Evolutionary conservation across 2,113 vertebrate species (phyloP).

Genomic region (Hiodon tergisus): DNA sequence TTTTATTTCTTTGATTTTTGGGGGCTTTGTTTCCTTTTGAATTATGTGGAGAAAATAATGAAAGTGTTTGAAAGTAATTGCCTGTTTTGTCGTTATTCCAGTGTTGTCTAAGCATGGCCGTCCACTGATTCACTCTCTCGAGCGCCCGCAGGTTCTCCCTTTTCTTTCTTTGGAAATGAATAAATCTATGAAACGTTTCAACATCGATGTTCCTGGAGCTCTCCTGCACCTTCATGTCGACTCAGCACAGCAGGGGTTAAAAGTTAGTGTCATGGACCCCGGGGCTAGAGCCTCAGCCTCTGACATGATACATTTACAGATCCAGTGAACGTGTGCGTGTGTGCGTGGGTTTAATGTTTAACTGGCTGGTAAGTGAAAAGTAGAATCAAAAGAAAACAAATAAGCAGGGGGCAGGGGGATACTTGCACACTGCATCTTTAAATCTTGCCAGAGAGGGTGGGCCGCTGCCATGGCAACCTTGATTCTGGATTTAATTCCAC

Average conservation of each 20-base stretch:
- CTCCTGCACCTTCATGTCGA: background rate
- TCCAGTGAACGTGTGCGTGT: background rate
- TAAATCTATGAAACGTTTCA: background rate
- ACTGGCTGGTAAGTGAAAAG: background rate
- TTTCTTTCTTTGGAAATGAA: background rate
- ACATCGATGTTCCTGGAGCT: background rate
- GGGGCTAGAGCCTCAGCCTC: background rate
- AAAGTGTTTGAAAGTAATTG: slow-evolving; percentile 48
- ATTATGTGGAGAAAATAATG: slow-evolving; percentile 49
- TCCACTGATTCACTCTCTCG: background rate
- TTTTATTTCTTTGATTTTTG: slow-evolving; percentile 35
- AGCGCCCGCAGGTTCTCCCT: background rate
- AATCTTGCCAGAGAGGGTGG: slow-evolving; percentile 17
- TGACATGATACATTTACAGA: background rate
- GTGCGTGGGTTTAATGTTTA: background rate
- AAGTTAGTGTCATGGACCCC: background rate
- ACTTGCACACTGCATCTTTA: slow-evolving; percentile 13
- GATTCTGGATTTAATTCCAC: slow-evolving; percentile 19
- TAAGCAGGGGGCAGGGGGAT: background rate
- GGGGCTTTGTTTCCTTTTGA: slow-evolving; percentile 39
- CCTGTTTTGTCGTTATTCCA: slow-evolving; percentile 39
- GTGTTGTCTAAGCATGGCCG: background rate
- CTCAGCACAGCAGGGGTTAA: slow-evolving; percentile 1
- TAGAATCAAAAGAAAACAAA: background rate
- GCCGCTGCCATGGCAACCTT: slow-evolving; percentile 24